phyloP scores from a whole-genome alignment of 2,797 vertebrate genomes.

The Picus viridis region DNA sequence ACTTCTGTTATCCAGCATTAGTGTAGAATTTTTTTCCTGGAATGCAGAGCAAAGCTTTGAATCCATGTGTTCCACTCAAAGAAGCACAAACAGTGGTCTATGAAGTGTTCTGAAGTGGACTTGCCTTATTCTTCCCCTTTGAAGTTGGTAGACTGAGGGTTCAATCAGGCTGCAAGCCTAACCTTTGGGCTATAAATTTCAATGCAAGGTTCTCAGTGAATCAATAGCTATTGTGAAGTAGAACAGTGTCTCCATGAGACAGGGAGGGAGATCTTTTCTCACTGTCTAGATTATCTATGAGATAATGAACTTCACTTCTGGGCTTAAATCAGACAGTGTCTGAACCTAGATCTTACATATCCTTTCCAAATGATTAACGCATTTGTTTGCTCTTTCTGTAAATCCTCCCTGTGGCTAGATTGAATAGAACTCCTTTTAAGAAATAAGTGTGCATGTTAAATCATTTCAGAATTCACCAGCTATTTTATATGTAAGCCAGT shows the following conservation, averaged over 20 bases:
- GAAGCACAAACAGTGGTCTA: background rate
- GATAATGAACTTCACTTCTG: background rate
- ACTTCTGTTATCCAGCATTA: background rate
- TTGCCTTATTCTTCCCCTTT: background rate
- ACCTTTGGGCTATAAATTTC: background rate
- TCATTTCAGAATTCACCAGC: background rate
- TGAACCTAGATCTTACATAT: background rate
- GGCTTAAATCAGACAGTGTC: background rate
- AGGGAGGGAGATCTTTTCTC: background rate
- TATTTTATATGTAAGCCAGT: background rate
- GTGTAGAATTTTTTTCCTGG: background rate
- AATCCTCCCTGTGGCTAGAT: background rate
- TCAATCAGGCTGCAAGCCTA: fast-evolving
- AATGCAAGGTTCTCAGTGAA: background rate
- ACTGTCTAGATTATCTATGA: background rate
- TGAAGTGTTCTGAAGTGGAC: background rate
- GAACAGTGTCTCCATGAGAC: background rate
- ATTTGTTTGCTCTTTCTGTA: background rate
- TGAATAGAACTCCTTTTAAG: background rate
- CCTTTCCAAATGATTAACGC: background rate
- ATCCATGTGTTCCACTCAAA: background rate
- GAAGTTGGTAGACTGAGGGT: background rate
- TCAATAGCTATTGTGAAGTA: background rate
- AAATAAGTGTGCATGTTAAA: background rate
- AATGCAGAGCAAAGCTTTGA: background rate